Percentiles rank a stretch among this genome's conserved stretches.
These are phyloP conservation scores for Drosophila busckii DNA, from an alignment of 1,140 invertebrate genomes.

Conservation along the genomic window DNA sequence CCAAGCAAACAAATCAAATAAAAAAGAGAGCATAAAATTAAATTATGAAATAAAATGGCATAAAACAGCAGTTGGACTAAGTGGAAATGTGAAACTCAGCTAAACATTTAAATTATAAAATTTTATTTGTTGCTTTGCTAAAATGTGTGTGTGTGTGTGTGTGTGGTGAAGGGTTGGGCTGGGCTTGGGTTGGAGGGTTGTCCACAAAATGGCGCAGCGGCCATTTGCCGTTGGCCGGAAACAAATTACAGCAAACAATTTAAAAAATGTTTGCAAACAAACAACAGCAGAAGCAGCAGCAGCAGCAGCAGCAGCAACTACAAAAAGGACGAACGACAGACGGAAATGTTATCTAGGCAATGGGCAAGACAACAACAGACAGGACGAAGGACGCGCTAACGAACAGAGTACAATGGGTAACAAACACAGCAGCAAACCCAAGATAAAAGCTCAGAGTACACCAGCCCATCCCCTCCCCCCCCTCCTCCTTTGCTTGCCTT, in stretches of 20 bases:
- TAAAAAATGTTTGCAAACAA: constrained; percentile 77
- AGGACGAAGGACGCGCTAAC: constrained; percentile 13
- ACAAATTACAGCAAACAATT: constrained; percentile 76
- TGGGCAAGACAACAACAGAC: constrained; percentile 42
- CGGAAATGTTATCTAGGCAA: constrained; percentile 68
- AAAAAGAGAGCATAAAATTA: constrained; percentile 11
- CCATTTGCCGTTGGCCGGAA: constrained; percentile 67
- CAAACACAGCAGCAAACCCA: constrained; percentile 34
- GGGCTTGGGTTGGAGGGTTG: constrained; percentile 2
- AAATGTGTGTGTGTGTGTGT: too few species aligned
- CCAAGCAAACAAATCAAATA: constrained; percentile 5
- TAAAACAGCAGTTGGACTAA: not conserved
- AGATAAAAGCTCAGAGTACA: constrained; percentile 56
- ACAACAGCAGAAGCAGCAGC: constrained; percentile 37
- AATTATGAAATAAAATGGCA: not conserved
- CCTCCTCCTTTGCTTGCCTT: constrained; percentile 3
- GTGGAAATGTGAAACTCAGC: constrained; percentile 36
- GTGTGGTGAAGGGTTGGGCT: constrained; percentile 1
- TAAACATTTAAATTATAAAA: constrained; percentile 68
- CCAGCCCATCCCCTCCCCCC: constrained; percentile 1
- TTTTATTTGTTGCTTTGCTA: too few species aligned
- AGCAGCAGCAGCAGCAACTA: constrained; percentile 22
- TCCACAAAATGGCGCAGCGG: constrained; percentile 58
- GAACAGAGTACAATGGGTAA: constrained; percentile 27
- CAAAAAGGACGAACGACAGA: constrained; percentile 30